Conservation (phyloP, 2,113 vertebrate species). For the Ageneiosus marmoratus region DNA sequence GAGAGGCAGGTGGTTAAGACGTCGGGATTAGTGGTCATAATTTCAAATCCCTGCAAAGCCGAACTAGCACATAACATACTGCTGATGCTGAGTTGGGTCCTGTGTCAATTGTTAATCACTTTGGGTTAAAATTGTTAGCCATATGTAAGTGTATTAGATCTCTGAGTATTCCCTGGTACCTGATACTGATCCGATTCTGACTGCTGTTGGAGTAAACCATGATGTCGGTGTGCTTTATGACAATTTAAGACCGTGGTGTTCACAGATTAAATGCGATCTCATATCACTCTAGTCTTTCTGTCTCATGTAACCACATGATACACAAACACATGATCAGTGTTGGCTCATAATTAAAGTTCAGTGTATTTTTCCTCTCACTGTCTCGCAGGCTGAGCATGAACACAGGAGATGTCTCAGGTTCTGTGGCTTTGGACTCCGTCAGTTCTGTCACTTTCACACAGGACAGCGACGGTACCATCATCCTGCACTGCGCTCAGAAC, state of each 20-base stretch:
- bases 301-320: background rate
- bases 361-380: background rate
- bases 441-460: constrained; percentile 90
- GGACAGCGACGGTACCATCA: constrained; percentile 90
- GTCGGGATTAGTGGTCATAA: too few relatives aligned
- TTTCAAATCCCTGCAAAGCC: background rate
- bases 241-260: background rate
- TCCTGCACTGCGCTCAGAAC: constrained; percentile 88
- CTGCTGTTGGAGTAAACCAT: background rate
- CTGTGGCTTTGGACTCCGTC: constrained; percentile 83
- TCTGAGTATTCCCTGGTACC: background rate
- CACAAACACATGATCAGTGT: background rate
- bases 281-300: background rate
- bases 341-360: background rate
- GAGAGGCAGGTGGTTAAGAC: too few relatives aligned
- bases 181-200: background rate
- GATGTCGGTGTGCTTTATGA: background rate
- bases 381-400: constrained; percentile 81
- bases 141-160: background rate
- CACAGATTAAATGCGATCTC: background rate
- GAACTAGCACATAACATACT: too few relatives aligned
- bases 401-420: constrained; percentile 84
- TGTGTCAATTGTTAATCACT: background rate
- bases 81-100: background rate
- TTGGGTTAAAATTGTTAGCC: background rate